Conservation (phyloP, 2,797 vertebrate species). For the Epinephelus malabaricus region DNA sequence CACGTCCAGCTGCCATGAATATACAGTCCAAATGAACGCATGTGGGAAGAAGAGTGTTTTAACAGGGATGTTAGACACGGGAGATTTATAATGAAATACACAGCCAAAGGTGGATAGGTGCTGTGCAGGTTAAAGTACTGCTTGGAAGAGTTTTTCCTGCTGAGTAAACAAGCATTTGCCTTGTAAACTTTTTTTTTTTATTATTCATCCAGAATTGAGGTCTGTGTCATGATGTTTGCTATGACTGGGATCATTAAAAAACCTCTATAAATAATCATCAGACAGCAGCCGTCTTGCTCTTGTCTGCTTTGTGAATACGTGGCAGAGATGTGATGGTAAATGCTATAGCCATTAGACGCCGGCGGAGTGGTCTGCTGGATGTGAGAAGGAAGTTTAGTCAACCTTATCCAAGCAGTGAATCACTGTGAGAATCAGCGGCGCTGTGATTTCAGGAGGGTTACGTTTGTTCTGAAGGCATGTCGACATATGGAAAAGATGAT, state of each 20-base stretch:
- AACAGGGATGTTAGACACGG: slow-evolving; percentile 70
- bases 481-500: slow-evolving; percentile 67
- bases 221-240: not conserved
- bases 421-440: slow-evolving; percentile 41
- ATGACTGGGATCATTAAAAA: not conserved
- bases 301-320: slow-evolving; percentile 41
- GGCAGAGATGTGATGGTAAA: slow-evolving; percentile 46
- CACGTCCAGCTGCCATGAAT: slow-evolving; percentile 81
- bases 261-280: slow-evolving; percentile 6
- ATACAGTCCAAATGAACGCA: slow-evolving; percentile 73
- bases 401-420: slow-evolving; percentile 58
- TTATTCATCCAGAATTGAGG: not conserved
- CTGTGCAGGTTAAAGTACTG: slow-evolving; percentile 4
- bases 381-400: slow-evolving; percentile 58
- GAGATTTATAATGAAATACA: slow-evolving; percentile 36
- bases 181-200: not conserved
- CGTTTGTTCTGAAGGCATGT: slow-evolving; percentile 39
- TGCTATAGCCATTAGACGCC: slow-evolving; percentile 52
- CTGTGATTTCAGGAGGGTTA: slow-evolving; percentile 38
- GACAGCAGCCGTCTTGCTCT: not conserved
- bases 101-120: slow-evolving; percentile 16
- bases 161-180: not conserved
- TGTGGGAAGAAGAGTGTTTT: slow-evolving; percentile 71
- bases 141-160: too few species aligned
- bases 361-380: slow-evolving; percentile 28